Conservation (phyloP, 2,113 vertebrate genomes). For the Ramphastos sulfuratus region DNA sequence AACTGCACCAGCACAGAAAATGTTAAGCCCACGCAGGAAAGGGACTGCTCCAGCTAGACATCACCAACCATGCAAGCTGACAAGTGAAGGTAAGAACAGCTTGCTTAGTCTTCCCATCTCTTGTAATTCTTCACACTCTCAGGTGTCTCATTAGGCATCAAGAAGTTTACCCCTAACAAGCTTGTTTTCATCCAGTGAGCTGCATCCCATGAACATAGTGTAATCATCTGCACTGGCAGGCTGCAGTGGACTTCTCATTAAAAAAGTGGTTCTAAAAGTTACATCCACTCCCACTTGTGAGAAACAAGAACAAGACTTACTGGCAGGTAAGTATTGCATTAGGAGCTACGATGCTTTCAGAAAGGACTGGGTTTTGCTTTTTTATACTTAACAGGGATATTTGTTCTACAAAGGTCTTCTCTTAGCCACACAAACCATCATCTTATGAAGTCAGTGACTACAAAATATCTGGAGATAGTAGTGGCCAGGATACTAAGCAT, state of each 20-base stretch:
- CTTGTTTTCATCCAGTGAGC: not conserved
- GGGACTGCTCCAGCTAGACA: not conserved
- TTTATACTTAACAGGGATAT: not conserved
- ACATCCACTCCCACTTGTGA: not conserved
- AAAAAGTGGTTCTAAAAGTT: not conserved
- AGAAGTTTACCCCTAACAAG: not conserved
- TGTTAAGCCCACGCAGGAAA: not conserved
- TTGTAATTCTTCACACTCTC: not conserved
- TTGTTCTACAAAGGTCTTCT: not conserved
- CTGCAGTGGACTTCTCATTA: not conserved
- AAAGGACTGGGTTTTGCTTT: not conserved
- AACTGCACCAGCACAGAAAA: not conserved
- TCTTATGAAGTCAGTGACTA: not conserved
- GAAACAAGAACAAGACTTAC: not conserved
- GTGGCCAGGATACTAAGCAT: not conserved
- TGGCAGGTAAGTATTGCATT: not conserved
- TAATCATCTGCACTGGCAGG: rapidly evolving
- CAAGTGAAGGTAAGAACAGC: not conserved
- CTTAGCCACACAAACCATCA: not conserved
- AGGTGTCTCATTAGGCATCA: not conserved
- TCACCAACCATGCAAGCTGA: not conserved
- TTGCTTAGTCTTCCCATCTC: not conserved
- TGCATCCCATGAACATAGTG: not conserved
- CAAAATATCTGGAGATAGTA: not conserved
- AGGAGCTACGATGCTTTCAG: rapidly evolving